Conservation (phyloP, 2,888 invertebrate species). For the Urechis unicinctus region DNA sequence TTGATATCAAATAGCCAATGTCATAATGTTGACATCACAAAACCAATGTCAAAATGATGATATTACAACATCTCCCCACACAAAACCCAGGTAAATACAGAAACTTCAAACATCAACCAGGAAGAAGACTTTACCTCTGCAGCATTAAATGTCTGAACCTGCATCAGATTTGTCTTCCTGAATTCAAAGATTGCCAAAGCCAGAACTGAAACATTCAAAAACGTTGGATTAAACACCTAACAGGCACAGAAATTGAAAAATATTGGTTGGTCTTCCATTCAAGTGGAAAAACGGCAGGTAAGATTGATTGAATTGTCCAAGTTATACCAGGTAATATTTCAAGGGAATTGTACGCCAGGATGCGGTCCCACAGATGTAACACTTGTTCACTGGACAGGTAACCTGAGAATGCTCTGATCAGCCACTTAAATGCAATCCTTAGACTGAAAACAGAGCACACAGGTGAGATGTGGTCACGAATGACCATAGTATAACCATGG, state of each 20-base stretch:
- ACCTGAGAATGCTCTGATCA: conserved; percentile 93
- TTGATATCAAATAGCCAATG: too few relatives aligned
- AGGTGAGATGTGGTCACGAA: neutral
- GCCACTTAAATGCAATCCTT: conserved; percentile 88
- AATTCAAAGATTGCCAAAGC: conserved; percentile 50
- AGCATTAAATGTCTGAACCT: conserved; percentile 42
- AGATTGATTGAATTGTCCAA: neutral
- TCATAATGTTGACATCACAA: too few relatives aligned
- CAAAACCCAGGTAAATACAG: too few relatives aligned
- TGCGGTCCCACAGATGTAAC: conserved; percentile 84
- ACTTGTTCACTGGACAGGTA: conserved; percentile 88
- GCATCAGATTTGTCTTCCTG: conserved; percentile 48
- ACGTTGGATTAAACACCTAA: too few relatives aligned
- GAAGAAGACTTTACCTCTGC: conserved; percentile 47
- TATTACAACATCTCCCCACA: too few relatives aligned
- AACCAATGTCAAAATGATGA: too few relatives aligned
- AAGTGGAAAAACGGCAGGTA: too few relatives aligned
- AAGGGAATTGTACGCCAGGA: conserved; percentile 84
- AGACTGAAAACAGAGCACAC: conserved; percentile 57
- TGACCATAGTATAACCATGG: neutral
- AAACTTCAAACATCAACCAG: too few relatives aligned
- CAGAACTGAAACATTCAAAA: conserved; percentile 34
- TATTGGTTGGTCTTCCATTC: too few relatives aligned
- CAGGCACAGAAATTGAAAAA: neutral
- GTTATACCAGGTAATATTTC: conserved; percentile 68